A percentile compares a stretch with the other conserved stretches of the same genome.
Evolutionary conservation across 2,113 vertebrate genomes (phyloP).

Genomic region (Podiceps cristatus): DNA sequence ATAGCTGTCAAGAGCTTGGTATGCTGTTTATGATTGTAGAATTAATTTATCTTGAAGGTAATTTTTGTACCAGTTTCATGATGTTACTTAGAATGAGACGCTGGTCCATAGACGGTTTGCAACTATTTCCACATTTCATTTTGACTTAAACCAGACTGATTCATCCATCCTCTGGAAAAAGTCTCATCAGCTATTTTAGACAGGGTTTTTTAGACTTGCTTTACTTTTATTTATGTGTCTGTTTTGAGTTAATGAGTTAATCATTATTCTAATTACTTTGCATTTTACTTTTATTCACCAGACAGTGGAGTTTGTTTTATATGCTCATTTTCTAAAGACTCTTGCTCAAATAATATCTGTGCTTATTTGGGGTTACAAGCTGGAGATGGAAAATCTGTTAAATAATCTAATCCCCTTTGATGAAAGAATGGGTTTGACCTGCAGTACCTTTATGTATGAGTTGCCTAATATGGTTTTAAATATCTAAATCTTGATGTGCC

Average conservation of each 20-base stretch:
- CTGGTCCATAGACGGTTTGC: background rate
- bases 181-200: background rate
- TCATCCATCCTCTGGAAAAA: slow-evolving; percentile 23
- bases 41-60: background rate
- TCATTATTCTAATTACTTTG: background rate
- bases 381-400: background rate
- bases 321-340: background rate
- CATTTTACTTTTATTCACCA: background rate
- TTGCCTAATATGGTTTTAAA: background rate
- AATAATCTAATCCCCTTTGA: background rate
- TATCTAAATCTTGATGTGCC: background rate
- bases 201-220: background rate
- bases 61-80: background rate
- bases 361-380: background rate
- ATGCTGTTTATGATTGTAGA: background rate
- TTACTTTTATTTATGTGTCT: slow-evolving; percentile 3
- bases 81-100: background rate
- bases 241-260: background rate
- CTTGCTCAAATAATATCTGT: background rate
- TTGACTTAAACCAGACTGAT: background rate
- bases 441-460: background rate
- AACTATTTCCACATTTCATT: background rate
- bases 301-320: background rate
- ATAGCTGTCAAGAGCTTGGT: background rate
- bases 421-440: background rate